phyloP scores from a whole-genome alignment of 2,888 invertebrate species.

The Arctia plantaginis region DNA sequence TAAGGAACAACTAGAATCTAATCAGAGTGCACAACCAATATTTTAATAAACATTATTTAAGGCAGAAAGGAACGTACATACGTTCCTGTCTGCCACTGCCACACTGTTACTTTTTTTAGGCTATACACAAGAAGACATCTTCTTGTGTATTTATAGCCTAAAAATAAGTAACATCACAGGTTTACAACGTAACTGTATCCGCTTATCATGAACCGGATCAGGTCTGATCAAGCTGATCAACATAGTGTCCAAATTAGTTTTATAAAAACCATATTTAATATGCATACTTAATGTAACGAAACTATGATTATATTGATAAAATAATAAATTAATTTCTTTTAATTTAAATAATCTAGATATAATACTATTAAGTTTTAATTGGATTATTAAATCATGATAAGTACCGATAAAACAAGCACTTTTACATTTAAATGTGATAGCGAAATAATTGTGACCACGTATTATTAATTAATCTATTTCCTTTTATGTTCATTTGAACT shows the following conservation, averaged over 20 bases:
- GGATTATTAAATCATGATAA: slow-evolving; percentile 15
- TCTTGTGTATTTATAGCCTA: too few relatives aligned
- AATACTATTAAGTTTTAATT: slow-evolving; percentile 12
- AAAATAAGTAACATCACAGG: too few relatives aligned
- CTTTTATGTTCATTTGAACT: slow-evolving; percentile 24
- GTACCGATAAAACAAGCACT: slow-evolving; percentile 17
- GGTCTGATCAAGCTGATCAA: neutral
- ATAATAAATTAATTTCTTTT: slow-evolving; percentile 7
- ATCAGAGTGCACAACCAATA: too few relatives aligned
- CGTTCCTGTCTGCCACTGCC: too few relatives aligned
- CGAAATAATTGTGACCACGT: slow-evolving; percentile 29
- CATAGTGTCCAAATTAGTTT: neutral
- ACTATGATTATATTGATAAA: neutral
- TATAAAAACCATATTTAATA: neutral
- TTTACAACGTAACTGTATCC: neutral
- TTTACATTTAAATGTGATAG: slow-evolving; percentile 36
- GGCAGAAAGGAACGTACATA: too few relatives aligned
- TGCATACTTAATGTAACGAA: neutral
- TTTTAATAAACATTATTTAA: too few relatives aligned
- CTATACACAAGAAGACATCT: too few relatives aligned
- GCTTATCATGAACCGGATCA: neutral
- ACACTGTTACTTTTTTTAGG: too few relatives aligned
- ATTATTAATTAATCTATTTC: slow-evolving; percentile 41
- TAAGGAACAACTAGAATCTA: too few relatives aligned
- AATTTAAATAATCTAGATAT: slow-evolving; percentile 11